Conservation (phyloP, 2,888 invertebrate species). For the Cataglyphis rosenhaueri region DNA sequence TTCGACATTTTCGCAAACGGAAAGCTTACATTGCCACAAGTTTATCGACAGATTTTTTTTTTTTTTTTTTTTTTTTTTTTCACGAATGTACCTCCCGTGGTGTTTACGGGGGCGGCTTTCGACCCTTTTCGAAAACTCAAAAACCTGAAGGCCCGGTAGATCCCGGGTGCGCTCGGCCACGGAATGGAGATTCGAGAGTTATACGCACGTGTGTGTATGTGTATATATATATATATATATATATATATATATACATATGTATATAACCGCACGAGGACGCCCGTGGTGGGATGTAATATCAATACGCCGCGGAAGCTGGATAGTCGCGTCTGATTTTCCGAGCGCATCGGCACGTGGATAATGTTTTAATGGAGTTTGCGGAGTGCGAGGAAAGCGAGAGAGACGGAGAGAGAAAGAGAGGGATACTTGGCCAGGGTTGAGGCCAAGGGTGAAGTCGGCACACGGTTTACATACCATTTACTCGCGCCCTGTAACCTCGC, state of each 20-base stretch:
- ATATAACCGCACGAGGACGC: slow-evolving; percentile 57
- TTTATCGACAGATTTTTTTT: slow-evolving; percentile 38
- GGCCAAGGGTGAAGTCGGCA: slow-evolving; percentile 82
- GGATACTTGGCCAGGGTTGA: slow-evolving; percentile 62
- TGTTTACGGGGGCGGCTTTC: slow-evolving; percentile 52
- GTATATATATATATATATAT: too few species aligned
- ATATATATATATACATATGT: slow-evolving; percentile 23
- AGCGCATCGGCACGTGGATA: slow-evolving; percentile 85
- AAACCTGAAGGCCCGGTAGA: slow-evolving; percentile 61
- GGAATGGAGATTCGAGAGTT: slow-evolving; percentile 73
- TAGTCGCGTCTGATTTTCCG: slow-evolving; percentile 85
- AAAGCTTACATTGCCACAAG: slow-evolving; percentile 40
- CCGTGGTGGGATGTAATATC: slow-evolving; percentile 73
- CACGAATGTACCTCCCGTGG: slow-evolving; percentile 28
- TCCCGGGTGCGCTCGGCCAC: slow-evolving; percentile 53
- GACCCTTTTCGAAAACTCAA: slow-evolving; percentile 52
- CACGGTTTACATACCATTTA: slow-evolving; percentile 85
- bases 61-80: slow-evolving; percentile 51
- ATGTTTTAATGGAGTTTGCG: slow-evolving; percentile 86
- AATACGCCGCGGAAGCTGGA: slow-evolving; percentile 74
- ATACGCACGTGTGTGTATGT: neutral
- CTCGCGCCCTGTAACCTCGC: slow-evolving; percentile 82
- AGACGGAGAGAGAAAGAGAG: slow-evolving; percentile 40
- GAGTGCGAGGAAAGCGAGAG: slow-evolving; percentile 77
- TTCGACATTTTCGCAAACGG: slow-evolving; percentile 44